These are phyloP conservation scores for Euproctis similis DNA, from an alignment of 2,888 invertebrate species.

Conservation along the genomic window DNA sequence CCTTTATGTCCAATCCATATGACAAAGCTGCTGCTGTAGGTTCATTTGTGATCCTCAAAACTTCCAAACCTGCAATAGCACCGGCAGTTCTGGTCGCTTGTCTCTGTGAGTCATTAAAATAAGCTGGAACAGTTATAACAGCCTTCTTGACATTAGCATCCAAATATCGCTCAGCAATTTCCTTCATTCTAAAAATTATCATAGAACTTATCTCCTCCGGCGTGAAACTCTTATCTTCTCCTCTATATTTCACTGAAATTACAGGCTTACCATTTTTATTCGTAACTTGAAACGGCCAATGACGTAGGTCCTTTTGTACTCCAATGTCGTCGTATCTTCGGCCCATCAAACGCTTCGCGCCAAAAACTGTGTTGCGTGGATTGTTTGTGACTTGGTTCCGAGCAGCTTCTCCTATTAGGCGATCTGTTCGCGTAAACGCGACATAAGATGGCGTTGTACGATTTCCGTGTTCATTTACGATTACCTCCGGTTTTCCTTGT, in stretches of 20 bases:
- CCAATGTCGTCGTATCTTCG: constrained; percentile 45
- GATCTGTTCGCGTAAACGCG: constrained; percentile 42
- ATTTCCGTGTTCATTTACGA: constrained; percentile 49
- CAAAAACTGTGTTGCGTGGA: constrained; percentile 49
- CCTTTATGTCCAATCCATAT: constrained; percentile 39
- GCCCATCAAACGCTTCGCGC: constrained; percentile 50
- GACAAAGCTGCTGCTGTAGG: constrained; percentile 55
- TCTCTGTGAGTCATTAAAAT: constrained; percentile 51
- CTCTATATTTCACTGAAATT: constrained; percentile 40
- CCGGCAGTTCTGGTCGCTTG: constrained; percentile 49
- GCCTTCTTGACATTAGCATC: constrained; percentile 42
- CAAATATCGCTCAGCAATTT: constrained; percentile 43
- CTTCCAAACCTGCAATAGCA: constrained; percentile 45
- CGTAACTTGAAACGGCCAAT: constrained; percentile 42
- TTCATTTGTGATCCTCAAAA: constrained; percentile 49
- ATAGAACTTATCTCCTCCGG: constrained; percentile 56
- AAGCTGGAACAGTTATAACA: constrained; percentile 57
- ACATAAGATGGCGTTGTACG: constrained; percentile 50
- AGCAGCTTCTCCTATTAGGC: constrained; percentile 52
- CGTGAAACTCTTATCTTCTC: constrained; percentile 36
- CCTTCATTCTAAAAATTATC: constrained; percentile 51
- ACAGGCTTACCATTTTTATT: constrained; percentile 54
- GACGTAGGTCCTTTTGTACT: constrained; percentile 46
- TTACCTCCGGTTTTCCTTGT: constrained; percentile 44
- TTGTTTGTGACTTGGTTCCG: constrained; percentile 44